These are phyloP conservation scores for Lithophane semibrunnea DNA, from an alignment of 2,888 invertebrate genomes.

Conservation along the genomic window DNA sequence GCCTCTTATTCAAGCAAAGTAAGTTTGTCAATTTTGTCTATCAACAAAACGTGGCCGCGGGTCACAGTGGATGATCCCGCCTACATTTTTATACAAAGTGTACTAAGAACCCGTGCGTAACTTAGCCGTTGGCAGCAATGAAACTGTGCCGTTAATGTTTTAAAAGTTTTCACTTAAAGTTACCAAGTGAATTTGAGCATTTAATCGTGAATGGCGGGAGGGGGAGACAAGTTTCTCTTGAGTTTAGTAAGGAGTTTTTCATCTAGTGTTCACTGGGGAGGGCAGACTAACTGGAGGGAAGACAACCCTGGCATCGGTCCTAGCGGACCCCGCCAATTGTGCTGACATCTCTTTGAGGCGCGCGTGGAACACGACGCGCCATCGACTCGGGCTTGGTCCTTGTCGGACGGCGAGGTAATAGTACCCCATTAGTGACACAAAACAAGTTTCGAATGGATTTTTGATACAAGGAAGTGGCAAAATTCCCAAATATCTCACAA, in stretches of 20 bases:
- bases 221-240: neutral
- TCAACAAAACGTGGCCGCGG: neutral
- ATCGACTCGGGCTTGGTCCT: too few species aligned
- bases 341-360: too few species aligned
- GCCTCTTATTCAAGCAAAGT: too few species aligned
- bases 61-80: too few species aligned
- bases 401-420: too few species aligned
- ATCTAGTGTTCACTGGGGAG: neutral
- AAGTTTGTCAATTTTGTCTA: too few species aligned
- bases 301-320: too few species aligned
- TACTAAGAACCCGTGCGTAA: too few species aligned
- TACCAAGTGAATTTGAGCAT: slow-evolving; percentile 25
- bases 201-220: slow-evolving; percentile 13
- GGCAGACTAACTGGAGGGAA: slow-evolving; percentile 2
- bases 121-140: neutral
- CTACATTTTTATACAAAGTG: neutral
- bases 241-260: slow-evolving; percentile 4
- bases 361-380: too few species aligned
- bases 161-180: slow-evolving; percentile 31
- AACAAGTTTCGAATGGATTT: neutral
- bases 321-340: too few species aligned
- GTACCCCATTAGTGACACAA: neutral
- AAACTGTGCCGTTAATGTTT: neutral
- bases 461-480: neutral
- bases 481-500: neutral